A percentile compares a stretch with the other conserved stretches of the same genome.
phyloP scores from a whole-genome alignment of 1,140 invertebrate genomes.

The Triops cancriformis region DNA sequence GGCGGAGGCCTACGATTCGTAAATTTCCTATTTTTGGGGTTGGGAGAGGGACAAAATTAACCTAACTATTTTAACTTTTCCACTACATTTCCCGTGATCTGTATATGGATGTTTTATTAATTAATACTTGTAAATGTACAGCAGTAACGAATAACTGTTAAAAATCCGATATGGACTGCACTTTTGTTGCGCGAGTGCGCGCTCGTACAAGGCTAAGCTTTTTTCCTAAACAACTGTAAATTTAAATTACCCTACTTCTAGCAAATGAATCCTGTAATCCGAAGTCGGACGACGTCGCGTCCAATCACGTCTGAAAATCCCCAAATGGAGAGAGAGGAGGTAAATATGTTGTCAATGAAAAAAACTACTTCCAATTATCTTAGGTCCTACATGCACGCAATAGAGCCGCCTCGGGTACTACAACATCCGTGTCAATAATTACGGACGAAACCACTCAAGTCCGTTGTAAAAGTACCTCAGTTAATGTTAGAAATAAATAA shows the following conservation, averaged over 20 bases:
- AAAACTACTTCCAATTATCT: not conserved
- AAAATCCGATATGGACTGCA: no score
- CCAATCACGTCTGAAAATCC: not conserved
- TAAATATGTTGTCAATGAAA: not conserved
- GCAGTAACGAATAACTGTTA: no score
- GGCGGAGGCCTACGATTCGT: no score
- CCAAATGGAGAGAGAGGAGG: not conserved
- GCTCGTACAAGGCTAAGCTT: not conserved
- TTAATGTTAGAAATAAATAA: not conserved
- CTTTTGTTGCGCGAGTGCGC: no score
- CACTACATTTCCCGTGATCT: no score
- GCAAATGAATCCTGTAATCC: not conserved
- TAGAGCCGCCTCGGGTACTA: not conserved
- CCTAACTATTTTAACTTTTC: no score
- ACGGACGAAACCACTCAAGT: not conserved
- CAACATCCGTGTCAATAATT: not conserved
- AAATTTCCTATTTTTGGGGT: no score
- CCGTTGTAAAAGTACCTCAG: not conserved
- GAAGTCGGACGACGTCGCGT: not conserved
- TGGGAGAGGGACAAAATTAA: no score
- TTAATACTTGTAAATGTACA: no score
- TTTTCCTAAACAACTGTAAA: not conserved
- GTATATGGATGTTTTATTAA: no score
- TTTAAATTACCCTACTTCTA: not conserved
- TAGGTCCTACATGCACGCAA: not conserved